A percentile compares a stretch with the other conserved stretches of the same genome.
These are phyloP conservation scores for Lampris megalopsis DNA, from an alignment of 2,113 vertebrate genomes.

Conservation along the genomic window DNA sequence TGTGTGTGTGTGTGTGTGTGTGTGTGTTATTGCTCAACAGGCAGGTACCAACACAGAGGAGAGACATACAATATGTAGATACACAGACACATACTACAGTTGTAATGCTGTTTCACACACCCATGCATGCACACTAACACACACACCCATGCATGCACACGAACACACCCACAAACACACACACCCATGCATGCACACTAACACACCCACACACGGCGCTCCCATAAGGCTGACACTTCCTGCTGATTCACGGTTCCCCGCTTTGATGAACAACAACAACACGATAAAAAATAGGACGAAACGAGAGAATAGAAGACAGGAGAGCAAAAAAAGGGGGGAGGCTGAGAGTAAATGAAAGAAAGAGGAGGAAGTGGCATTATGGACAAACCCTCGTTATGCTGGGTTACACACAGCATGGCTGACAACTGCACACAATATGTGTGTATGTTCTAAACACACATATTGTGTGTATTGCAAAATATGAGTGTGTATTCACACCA, in stretches of 20 bases:
- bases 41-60: too few relatives aligned
- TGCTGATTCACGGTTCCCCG: slow-evolving; percentile 3
- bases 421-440: too few relatives aligned
- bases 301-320: slow-evolving; percentile 2
- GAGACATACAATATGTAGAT: neutral
- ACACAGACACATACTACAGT: neutral
- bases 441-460: too few relatives aligned
- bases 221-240: neutral
- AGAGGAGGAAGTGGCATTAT: neutral
- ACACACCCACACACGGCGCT: slow-evolving; percentile 5
- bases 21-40: too few relatives aligned
- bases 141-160: too few relatives aligned
- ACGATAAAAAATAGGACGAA: neutral
- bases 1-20: neutral
- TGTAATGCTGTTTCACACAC: too few relatives aligned
- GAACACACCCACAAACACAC: neutral
- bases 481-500: too few relatives aligned
- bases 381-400: slow-evolving; percentile 55
- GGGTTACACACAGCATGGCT: slow-evolving; percentile 37
- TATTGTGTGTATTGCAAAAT: too few relatives aligned
- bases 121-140: neutral
- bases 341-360: too few relatives aligned
- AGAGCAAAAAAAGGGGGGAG: too few relatives aligned
- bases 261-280: slow-evolving; percentile 3
- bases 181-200: neutral